Evolutionary conservation across 2,888 invertebrate species (phyloP), one percentile per base, ranked within the genome.

Genomic region (Ennomos quercinarius): DNA sequence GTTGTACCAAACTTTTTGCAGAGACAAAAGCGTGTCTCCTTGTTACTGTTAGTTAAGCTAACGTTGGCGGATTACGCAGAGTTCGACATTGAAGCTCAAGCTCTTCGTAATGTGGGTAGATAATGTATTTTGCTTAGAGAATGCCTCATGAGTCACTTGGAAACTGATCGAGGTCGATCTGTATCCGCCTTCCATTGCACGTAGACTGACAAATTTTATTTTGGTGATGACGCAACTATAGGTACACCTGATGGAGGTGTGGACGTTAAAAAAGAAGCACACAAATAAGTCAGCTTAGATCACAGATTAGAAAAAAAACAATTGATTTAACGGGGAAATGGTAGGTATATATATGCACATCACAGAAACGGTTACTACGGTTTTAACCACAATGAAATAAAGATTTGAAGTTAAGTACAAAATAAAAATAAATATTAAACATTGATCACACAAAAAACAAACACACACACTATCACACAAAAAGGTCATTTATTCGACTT

Each of bases 141-240:
- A 54, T 39, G 49, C 52, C 77, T 36, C 50, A 36, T 89, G 90
- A 90, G 66, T 89, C 87, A 89, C 67, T 77, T 78, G 76, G 76
- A 80, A 86, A 83, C 77, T 75, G 72, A 76, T 76, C 79, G 87
- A 90, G 90, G 91, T 74, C 86, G 70, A 69, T 70, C 70, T 60
- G 74, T 73, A 89, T 88, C 88, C 89, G 87, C 79, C 80, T 87
- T 77, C 70, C 67, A 63, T 56, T 72, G 66, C 72, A 72, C 66
- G 65, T 58, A 54, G 57, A 70, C 61, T 67, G 67, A 65, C 67
- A 38, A 57, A 50, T 68, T 44, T 49, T 41, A 36, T 70, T 69
- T 68, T 65, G 71, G 70, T 58, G 66, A 71, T 81, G 76, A 75
- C 78, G 75, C 68, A 72, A 81, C 58, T 40, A 6, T 8, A 49